phyloP scores from a whole-genome alignment of 2,888 invertebrate genomes.

The Carpatolechia fugitivella region DNA sequence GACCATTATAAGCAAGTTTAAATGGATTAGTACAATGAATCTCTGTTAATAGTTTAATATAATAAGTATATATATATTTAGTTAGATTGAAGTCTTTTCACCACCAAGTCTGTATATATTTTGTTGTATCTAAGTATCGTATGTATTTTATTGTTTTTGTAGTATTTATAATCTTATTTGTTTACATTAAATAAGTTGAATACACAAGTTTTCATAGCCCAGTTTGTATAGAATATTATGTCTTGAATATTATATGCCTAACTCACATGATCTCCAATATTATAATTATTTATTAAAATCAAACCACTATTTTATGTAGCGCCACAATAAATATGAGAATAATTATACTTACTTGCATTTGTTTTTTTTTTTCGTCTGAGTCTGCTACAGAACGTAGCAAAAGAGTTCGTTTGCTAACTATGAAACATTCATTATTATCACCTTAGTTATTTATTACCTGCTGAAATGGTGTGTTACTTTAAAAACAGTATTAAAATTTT shows the following conservation, averaged over 20 bases:
- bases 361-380: too few relatives aligned
- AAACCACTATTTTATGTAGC: neutral
- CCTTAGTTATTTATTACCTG: too few relatives aligned
- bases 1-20: conserved; percentile 26
- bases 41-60: neutral
- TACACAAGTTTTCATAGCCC: neutral
- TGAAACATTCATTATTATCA: too few relatives aligned
- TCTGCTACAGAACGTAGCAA: too few relatives aligned
- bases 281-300: neutral
- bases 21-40: neutral
- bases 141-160: neutral
- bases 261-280: conserved; percentile 6
- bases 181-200: neutral
- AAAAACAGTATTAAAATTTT: too few relatives aligned
- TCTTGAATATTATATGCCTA: neutral
- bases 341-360: too few relatives aligned
- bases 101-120: conserved; percentile 15
- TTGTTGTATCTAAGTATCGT: conserved; percentile 1
- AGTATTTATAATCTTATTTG: neutral
- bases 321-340: too few relatives aligned
- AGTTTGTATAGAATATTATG: neutral
- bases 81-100: conserved; percentile 18
- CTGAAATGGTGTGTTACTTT: too few relatives aligned
- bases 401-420: too few relatives aligned
- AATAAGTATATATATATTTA: neutral